A percentile compares a stretch with the other conserved stretches of the same genome.
Conservation (phyloP, 2,888 invertebrate species). For the Timema podura region DNA sequence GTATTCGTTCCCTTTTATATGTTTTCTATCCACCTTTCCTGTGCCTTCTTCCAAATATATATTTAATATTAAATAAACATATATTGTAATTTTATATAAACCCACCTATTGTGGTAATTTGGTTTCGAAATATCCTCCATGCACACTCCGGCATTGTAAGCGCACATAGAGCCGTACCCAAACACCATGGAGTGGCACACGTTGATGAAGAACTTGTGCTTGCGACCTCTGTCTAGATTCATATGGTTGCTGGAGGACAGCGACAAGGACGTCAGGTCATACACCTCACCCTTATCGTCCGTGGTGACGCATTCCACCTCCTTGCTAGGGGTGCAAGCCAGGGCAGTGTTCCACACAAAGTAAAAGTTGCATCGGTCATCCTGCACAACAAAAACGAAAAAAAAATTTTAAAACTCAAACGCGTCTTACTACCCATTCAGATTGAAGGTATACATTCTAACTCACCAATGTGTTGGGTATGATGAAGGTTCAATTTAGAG, state of each 20-base stretch:
- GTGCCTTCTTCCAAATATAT: no score
- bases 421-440: no score
- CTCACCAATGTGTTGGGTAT: no score
- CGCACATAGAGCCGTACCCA: neutral
- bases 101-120: neutral
- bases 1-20: no score
- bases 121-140: neutral
- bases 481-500: no score
- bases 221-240: neutral
- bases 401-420: neutral
- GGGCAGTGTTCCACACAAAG: conserved; percentile 8
- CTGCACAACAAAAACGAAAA: neutral
- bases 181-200: neutral
- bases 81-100: neutral
- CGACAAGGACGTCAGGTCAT: conserved; percentile 6
- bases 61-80: no score
- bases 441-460: no score
- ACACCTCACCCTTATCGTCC: neutral
- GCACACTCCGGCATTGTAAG: neutral
- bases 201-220: conserved; percentile 7
- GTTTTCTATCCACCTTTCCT: no score
- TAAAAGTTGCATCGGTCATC: conserved; percentile 2
- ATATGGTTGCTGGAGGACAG: neutral
- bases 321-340: neutral
- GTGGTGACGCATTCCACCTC: neutral